Evolutionary conservation across 2,113 vertebrate genomes (phyloP).

Genomic region (Lota lota): DNA sequence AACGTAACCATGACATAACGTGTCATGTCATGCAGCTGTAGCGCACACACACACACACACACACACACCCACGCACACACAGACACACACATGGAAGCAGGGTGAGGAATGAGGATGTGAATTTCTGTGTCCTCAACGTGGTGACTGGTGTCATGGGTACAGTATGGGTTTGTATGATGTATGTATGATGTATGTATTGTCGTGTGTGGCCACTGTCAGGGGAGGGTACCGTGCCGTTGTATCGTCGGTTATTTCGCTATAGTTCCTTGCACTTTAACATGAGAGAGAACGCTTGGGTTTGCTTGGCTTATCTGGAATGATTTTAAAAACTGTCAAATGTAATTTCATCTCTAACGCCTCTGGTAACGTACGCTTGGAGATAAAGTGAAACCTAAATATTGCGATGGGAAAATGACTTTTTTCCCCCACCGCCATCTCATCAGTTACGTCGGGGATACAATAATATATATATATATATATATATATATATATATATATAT

Average conservation of each 20-base stretch:
- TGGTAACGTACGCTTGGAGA: conserved; percentile 39
- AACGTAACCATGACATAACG: conserved; percentile 67
- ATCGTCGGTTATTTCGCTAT: conserved; percentile 9
- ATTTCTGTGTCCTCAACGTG: conserved; percentile 92
- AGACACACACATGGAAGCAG: conserved; percentile 70
- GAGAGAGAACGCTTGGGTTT: not conserved
- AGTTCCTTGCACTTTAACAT: not conserved
- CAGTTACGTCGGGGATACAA: conserved; percentile 22
- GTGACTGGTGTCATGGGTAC: conserved; percentile 49
- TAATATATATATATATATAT: conserved; percentile 20
- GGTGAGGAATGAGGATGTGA: conserved; percentile 81
- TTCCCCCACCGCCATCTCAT: conserved; percentile 24
- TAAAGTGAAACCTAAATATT: conserved; percentile 34
- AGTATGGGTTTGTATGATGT: conserved; percentile 53
- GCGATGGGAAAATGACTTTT: conserved; percentile 41
- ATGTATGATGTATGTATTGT: conserved; percentile 61
- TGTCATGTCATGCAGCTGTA: conserved; percentile 77
- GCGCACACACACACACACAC: too few relatives aligned
- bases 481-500: not conserved
- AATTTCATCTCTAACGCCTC: conserved; percentile 39
- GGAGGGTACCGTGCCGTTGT: conserved; percentile 44
- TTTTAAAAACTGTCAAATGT: not conserved
- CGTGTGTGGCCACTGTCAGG: conserved; percentile 60
- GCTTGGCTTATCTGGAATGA: too few relatives aligned
- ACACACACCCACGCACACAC: too few relatives aligned